Base-by-base conservation (phyloP, 2,113 vertebrate species). In the Cairina moschata region DNA sequence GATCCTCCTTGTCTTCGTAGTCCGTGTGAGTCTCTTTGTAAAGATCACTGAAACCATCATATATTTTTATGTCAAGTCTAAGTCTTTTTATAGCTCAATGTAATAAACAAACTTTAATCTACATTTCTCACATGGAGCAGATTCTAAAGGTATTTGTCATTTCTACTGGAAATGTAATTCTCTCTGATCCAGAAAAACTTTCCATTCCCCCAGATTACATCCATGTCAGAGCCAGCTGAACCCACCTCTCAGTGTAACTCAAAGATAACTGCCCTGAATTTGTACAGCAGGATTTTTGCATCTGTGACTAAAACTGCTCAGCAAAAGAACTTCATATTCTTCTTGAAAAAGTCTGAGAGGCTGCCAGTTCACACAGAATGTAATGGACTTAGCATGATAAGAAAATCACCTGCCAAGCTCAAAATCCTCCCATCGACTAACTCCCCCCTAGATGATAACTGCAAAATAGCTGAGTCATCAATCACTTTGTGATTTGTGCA, bases 181-280 rank as follows among this genome's bases (percentile, higher is more conserved):
- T 32, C 7, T 42, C 38, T 72, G 34, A 76, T 88, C 20, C 63
- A 69, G 6, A 54, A 82, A 72, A 34, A 2, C 15, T 16, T 22
- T 90, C 15, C 42, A 73, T 84, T 87, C 17, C 11, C 22, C 21
- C 16, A 54, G 50, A 3, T 77, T 76, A 73, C 11, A 58, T n/a
- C 32, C 32, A 20, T 3, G 1, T 42, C 42, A 60, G 62, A 89
- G 28, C 3, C 0, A 0, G 36, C 74, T 4, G 8, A 23, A 56
- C 3, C 9, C 7, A 9, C 7, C 17, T 83, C 67, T 76, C 34
- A 48, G 6, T 42, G 50, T 12, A 73, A 59, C 13, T 63, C 18
- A 65, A 50, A 66, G 46, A 73, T 73, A 77, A 83, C 42, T 82
- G 23, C 29, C 29, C 44, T 55, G 29, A 50, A 86, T 68, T 72